phyloP scores from a whole-genome alignment of 2,113 vertebrate genomes.

The Benthochromis sp. region DNA sequence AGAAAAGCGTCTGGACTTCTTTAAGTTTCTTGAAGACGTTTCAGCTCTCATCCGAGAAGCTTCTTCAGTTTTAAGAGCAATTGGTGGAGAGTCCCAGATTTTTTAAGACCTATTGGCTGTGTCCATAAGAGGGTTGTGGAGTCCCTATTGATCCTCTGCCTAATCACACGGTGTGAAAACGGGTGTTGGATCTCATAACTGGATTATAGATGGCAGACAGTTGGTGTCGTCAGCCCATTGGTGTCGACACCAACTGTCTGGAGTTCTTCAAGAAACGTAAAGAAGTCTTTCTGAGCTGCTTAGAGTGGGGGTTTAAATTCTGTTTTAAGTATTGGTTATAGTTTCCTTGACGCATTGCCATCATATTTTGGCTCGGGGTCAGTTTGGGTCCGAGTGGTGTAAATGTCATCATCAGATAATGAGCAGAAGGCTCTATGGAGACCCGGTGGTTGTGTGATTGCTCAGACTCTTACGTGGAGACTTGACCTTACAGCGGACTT shows the following conservation, averaged over 20 bases:
- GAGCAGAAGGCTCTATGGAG: neutral
- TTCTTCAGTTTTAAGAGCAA: neutral
- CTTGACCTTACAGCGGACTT: neutral
- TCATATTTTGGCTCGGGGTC: neutral
- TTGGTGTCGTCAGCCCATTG: neutral
- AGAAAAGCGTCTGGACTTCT: neutral
- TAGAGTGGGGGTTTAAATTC: neutral
- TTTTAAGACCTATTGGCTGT: neutral
- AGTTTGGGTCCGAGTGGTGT: neutral
- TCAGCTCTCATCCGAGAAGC: neutral
- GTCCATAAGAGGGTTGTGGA: neutral
- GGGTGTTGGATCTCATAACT: neutral
- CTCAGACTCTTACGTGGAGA: neutral
- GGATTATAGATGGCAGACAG: neutral
- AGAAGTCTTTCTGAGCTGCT: neutral
- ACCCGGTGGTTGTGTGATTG: neutral
- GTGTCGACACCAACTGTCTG: neutral
- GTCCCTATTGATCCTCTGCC: neutral
- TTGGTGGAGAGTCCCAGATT: neutral
- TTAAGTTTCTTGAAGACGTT: neutral
- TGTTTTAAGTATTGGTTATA: neutral
- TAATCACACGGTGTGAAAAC: neutral
- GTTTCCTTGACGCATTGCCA: neutral
- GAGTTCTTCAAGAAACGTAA: neutral
- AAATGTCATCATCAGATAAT: neutral